Percentiles rank a stretch among this genome's conserved stretches.
phyloP scores from a whole-genome alignment of 2,797 vertebrate species.

The Myotis myotis region DNA sequence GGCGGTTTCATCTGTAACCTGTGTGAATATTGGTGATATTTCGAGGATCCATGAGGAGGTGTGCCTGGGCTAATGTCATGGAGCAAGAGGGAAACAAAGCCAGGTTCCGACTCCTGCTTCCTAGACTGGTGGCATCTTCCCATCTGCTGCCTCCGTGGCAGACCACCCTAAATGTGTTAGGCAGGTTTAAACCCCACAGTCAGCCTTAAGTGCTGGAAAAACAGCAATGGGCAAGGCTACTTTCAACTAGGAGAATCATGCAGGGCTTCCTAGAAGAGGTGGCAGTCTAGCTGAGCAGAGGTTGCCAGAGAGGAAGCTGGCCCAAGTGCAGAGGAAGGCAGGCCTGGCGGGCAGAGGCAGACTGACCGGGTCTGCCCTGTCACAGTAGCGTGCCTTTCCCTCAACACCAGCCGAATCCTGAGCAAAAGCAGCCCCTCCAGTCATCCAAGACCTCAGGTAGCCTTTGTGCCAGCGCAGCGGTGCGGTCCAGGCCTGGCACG shows the following conservation, averaged over 20 bases:
- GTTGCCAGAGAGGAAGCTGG: neutral
- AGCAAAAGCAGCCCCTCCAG: neutral
- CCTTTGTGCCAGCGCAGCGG: neutral
- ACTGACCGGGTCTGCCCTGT: neutral
- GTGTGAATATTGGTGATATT: neutral
- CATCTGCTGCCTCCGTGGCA: neutral
- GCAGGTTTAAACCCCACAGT: neutral
- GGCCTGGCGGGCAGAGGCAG: neutral
- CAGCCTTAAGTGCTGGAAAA: neutral
- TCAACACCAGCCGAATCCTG: neutral
- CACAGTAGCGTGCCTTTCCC: neutral
- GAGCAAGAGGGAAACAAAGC: neutral
- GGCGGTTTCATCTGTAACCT: neutral
- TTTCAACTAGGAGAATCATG: neutral
- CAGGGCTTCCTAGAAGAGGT: constrained; percentile 25
- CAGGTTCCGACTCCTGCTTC: neutral
- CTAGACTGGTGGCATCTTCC: neutral
- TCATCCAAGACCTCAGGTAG: neutral
- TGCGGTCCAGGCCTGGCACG: neutral
- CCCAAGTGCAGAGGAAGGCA: neutral
- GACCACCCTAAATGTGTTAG: neutral
- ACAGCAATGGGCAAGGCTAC: neutral
- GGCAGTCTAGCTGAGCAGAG: neutral
- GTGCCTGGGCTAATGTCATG: neutral
- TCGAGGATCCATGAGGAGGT: neutral